Conservation (phyloP, 2,888 invertebrate species). For the Thymelicus sylvestris region DNA sequence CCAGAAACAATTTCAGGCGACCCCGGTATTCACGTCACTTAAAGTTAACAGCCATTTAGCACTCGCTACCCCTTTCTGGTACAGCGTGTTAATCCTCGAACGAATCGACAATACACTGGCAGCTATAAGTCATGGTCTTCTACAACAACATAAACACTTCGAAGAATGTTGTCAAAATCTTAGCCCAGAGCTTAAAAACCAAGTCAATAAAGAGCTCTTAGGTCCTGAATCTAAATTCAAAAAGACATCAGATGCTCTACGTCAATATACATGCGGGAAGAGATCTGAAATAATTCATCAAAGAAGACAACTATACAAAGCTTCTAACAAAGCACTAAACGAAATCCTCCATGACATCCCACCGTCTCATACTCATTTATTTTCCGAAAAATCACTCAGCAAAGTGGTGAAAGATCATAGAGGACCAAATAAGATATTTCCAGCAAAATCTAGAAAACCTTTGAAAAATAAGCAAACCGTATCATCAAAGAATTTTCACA, state of each 20-base stretch:
- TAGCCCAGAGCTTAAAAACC: background rate
- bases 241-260: background rate
- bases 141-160: slow-evolving; percentile 25
- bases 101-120: slow-evolving; percentile 36
- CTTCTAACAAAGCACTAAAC: slow-evolving; percentile 15
- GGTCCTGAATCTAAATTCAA: slow-evolving; percentile 10
- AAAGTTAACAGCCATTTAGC: slow-evolving; percentile 29
- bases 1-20: slow-evolving; percentile 33
- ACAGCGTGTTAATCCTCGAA: slow-evolving; percentile 22
- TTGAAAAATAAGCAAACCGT: no score
- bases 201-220: no score
- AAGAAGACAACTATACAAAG: slow-evolving; percentile 21
- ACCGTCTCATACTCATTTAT: no score
- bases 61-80: slow-evolving; percentile 12
- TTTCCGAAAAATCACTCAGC: no score
- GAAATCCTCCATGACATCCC: slow-evolving; percentile 9
- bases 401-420: no score
- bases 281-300: slow-evolving; percentile 33
- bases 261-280: slow-evolving; percentile 5
- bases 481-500: no score
- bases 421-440: no score
- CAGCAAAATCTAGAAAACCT: no score
- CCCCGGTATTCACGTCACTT: slow-evolving; percentile 30
- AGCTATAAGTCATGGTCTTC: slow-evolving; percentile 37
- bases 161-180: slow-evolving; percentile 7